These are phyloP conservation scores for Parasteatoda tepidariorum DNA, from an alignment of 1,140 invertebrate species.

Conservation along the genomic window DNA sequence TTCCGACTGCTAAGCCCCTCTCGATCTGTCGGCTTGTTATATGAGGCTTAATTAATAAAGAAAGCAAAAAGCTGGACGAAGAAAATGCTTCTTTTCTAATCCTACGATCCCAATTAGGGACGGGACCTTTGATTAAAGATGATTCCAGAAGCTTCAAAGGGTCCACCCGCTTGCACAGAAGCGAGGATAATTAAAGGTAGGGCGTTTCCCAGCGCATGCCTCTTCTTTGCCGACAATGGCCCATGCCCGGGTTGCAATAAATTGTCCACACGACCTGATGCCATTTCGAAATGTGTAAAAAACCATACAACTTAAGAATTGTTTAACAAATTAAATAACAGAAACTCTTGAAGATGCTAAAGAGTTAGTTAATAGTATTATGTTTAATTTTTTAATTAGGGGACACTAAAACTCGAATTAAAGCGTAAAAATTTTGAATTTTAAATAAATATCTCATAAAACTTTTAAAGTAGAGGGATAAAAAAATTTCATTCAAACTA, in stretches of 20 bases:
- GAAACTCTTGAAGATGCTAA: background rate
- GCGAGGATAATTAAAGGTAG: constrained; percentile 46
- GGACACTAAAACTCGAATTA: background rate
- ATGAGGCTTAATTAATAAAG: constrained; percentile 51
- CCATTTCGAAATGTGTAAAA: background rate
- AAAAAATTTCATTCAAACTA: too few relatives aligned
- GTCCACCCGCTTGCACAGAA: background rate
- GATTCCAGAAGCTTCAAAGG: constrained; percentile 44
- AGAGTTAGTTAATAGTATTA: background rate
- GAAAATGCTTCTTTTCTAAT: constrained; percentile 43
- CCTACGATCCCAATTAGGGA: constrained; percentile 45
- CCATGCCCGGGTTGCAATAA: constrained; percentile 17
- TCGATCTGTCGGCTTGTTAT: background rate
- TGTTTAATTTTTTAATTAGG: background rate
- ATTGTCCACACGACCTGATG: background rate
- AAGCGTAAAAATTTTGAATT: background rate
- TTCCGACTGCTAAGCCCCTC: constrained; percentile 20
- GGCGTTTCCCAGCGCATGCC: constrained; percentile 39
- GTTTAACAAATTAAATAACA: background rate
- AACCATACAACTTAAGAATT: background rate
- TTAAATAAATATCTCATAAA: background rate
- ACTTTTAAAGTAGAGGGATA: too few relatives aligned
- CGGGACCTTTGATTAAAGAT: constrained; percentile 52
- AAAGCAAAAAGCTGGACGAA: constrained; percentile 26
- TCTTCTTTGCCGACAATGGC: constrained; percentile 20